Evolutionary conservation across 2,888 invertebrate genomes (phyloP).

Genomic region (Exephanes ischioxanthus): DNA sequence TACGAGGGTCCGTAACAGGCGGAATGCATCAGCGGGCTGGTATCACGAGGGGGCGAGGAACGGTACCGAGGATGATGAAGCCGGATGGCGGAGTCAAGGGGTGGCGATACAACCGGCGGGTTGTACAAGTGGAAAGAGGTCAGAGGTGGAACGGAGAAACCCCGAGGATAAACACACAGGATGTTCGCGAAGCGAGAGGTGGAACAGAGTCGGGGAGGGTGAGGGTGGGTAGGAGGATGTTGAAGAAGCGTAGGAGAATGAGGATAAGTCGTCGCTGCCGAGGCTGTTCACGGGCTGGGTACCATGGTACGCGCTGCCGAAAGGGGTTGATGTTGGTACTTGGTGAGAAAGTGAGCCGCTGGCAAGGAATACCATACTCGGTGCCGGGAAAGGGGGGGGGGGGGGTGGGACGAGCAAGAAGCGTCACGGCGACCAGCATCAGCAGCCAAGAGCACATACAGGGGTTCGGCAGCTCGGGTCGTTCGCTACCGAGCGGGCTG

Average conservation of each 20-base stretch:
- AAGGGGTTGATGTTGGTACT: slow-evolving; percentile 60
- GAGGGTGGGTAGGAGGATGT: not conserved
- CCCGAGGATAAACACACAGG: slow-evolving; percentile 49
- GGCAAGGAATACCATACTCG: slow-evolving; percentile 44
- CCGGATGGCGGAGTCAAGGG: slow-evolving; percentile 36
- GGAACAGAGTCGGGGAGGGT: slow-evolving; percentile 26
- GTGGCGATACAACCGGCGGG: slow-evolving; percentile 18
- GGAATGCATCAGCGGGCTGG: slow-evolving; percentile 39
- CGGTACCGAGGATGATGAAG: slow-evolving; percentile 56
- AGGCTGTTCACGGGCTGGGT: slow-evolving; percentile 29
- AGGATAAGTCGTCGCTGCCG: slow-evolving; percentile 29
- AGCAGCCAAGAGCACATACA: slow-evolving; percentile 36
- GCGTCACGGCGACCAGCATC: slow-evolving; percentile 33
- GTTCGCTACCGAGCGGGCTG: not conserved
- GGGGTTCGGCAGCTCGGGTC: slow-evolving; percentile 24
- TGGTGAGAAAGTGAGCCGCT: slow-evolving; percentile 62
- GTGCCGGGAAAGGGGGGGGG: not conserved
- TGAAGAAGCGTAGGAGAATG: slow-evolving; percentile 16
- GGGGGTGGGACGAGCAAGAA: slow-evolving; percentile 37
- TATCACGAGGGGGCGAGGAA: slow-evolving; percentile 48
- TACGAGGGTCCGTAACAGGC: slow-evolving; percentile 50
- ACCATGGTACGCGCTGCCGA: slow-evolving; percentile 21
- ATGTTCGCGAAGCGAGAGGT: slow-evolving; percentile 44
- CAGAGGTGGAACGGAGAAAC: slow-evolving; percentile 51
- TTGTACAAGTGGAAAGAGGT: slow-evolving; percentile 52